Conservation (phyloP, 2,888 invertebrate species). For the Drosophila stalkeri region DNA sequence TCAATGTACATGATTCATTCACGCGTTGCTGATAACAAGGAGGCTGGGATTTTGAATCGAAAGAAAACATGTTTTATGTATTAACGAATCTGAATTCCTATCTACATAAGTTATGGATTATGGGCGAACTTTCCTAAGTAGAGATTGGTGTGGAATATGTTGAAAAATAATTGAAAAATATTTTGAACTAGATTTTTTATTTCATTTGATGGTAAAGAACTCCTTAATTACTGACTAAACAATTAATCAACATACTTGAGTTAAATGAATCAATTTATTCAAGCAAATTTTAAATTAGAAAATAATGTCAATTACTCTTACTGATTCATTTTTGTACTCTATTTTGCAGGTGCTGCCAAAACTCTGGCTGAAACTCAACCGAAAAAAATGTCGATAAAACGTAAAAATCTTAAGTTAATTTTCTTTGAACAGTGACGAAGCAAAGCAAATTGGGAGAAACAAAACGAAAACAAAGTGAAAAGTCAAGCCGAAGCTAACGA, state of each 20-base stretch:
- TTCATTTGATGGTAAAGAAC: not conserved
- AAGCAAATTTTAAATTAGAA: not conserved
- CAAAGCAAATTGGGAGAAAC: conserved; percentile 14
- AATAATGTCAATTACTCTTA: not conserved
- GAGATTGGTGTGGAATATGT: not conserved
- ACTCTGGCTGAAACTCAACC: conserved; percentile 7
- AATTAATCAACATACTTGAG: not conserved
- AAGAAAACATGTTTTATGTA: conserved; percentile 1
- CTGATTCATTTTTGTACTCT: conserved; percentile 5
- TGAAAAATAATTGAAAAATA: not conserved
- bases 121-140: not conserved
- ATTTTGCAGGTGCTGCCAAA: conserved; percentile 34
- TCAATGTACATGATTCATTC: conserved; percentile 39
- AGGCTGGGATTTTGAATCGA: not conserved
- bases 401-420: conserved; percentile 56
- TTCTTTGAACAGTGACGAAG: conserved; percentile 43
- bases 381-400: conserved; percentile 78
- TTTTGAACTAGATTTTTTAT: not conserved
- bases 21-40: conserved; percentile 27
- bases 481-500: conserved; percentile 27
- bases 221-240: not conserved
- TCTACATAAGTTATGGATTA: not conserved
- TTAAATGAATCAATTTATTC: not conserved
- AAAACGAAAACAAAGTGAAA: conserved; percentile 20
- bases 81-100: not conserved